These are phyloP conservation scores for Tetrao urogallus DNA, from an alignment of 2,113 vertebrate species.

Conservation along the genomic window DNA sequence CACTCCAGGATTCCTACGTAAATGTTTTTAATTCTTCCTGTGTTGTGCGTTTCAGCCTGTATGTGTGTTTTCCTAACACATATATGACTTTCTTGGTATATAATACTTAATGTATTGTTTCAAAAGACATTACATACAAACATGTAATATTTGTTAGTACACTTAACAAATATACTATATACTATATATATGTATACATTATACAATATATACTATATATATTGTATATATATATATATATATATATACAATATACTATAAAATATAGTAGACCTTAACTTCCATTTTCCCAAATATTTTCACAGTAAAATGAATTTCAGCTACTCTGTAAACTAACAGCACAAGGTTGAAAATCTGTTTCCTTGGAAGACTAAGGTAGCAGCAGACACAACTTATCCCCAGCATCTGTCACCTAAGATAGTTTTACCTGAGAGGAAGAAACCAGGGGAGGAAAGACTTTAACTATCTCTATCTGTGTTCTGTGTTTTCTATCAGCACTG, in stretches of 20 bases:
- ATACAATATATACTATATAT: too few relatives aligned
- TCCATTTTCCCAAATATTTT: background rate
- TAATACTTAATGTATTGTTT: background rate
- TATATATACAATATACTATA: too few relatives aligned
- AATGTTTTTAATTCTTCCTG: background rate
- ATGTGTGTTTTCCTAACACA: background rate
- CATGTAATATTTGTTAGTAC: background rate
- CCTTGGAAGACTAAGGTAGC: background rate
- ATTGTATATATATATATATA: too few relatives aligned
- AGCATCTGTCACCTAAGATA: background rate
- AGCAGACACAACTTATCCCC: background rate
- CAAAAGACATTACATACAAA: background rate
- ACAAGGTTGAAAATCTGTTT: background rate
- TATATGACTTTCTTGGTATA: background rate
- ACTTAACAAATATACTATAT: too few relatives aligned
- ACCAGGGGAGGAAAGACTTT: background rate
- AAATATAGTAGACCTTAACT: background rate
- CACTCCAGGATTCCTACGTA: background rate
- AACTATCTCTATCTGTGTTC: background rate
- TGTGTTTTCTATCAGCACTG: background rate
- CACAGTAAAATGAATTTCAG: background rate
- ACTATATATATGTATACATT: too few relatives aligned
- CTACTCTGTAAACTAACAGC: background rate
- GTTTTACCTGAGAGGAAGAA: background rate
- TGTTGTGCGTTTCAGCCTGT: background rate